Percentiles rank a stretch among this genome's conserved stretches.
Conservation (phyloP, 2,797 vertebrate species). For the Anguilla obscura region DNA sequence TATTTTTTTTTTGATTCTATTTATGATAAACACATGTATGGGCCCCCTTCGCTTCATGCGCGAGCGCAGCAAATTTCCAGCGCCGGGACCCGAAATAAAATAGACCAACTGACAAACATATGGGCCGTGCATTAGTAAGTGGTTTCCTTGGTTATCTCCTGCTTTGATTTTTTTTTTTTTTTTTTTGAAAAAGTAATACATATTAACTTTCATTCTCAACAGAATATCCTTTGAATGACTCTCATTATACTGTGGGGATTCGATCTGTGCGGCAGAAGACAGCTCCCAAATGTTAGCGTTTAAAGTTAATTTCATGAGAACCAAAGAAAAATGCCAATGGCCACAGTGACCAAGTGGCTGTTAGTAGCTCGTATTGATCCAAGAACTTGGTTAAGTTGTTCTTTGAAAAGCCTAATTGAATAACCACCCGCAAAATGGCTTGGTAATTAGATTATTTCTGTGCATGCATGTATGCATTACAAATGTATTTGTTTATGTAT, state of each 20-base stretch:
- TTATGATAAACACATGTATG: conserved; percentile 63
- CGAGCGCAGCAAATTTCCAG: conserved; percentile 36
- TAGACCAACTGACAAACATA: conserved; percentile 53
- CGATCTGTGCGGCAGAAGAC: conserved; percentile 51
- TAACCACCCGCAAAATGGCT: conserved; percentile 35
- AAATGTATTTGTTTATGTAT: neutral
- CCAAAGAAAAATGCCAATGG: conserved; percentile 46
- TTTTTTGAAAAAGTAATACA: conserved; percentile 49
- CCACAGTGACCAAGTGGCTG: conserved; percentile 54
- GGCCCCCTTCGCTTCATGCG: conserved; percentile 47
- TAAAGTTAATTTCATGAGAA: conserved; percentile 54
- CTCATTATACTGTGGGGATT: conserved; percentile 55
- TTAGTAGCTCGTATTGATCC: conserved; percentile 41
- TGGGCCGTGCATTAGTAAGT: conserved; percentile 45
- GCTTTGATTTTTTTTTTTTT: conserved; percentile 57
- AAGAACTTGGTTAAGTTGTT: conserved; percentile 26
- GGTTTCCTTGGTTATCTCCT: conserved; percentile 52
- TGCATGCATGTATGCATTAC: conserved; percentile 10
- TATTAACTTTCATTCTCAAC: conserved; percentile 56
- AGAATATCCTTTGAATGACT: conserved; percentile 56
- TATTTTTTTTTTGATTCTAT: conserved; percentile 58
- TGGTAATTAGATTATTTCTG: conserved; percentile 25
- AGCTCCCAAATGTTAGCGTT: conserved; percentile 60
- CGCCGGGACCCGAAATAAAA: conserved; percentile 50
- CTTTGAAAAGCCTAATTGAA: conserved; percentile 32